phyloP scores from a whole-genome alignment of 2,888 invertebrate species.

The Protula sp. region DNA sequence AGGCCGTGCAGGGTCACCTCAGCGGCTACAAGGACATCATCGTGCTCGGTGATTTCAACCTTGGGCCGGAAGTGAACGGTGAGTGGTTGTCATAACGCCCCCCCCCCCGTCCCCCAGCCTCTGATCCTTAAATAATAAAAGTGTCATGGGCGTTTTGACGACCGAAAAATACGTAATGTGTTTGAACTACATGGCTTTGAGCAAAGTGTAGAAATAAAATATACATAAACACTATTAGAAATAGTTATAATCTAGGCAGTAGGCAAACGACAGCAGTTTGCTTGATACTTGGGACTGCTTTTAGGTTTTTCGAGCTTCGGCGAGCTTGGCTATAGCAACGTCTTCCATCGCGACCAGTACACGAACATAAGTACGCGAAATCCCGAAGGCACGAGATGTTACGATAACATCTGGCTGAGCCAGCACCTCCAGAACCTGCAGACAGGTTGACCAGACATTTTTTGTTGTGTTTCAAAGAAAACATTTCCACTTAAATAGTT shows the following conservation, averaged over 20 bases:
- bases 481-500: too few relatives aligned
- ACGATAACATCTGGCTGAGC: constrained; percentile 52
- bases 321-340: constrained; percentile 35
- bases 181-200: too few relatives aligned
- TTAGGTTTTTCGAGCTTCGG: constrained; percentile 40
- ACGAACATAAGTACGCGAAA: constrained; percentile 42
- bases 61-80: too few relatives aligned
- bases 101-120: background rate
- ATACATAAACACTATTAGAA: too few relatives aligned
- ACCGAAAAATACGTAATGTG: too few relatives aligned
- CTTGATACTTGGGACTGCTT: too few relatives aligned
- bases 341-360: constrained; percentile 31
- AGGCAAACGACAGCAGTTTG: too few relatives aligned
- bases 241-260: too few relatives aligned
- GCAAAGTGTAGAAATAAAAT: too few relatives aligned
- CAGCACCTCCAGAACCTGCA: background rate
- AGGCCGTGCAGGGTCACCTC: background rate
- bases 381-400: constrained; percentile 31
- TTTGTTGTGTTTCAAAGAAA: background rate
- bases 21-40: constrained; percentile 43
- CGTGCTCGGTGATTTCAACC: constrained; percentile 48
- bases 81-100: constrained; percentile 32
- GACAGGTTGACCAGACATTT: background rate
- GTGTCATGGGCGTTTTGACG: too few relatives aligned
- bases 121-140: too few relatives aligned